Evolutionary conservation across 2,888 invertebrate species (phyloP).

Genomic region (Cetonia aurata): DNA sequence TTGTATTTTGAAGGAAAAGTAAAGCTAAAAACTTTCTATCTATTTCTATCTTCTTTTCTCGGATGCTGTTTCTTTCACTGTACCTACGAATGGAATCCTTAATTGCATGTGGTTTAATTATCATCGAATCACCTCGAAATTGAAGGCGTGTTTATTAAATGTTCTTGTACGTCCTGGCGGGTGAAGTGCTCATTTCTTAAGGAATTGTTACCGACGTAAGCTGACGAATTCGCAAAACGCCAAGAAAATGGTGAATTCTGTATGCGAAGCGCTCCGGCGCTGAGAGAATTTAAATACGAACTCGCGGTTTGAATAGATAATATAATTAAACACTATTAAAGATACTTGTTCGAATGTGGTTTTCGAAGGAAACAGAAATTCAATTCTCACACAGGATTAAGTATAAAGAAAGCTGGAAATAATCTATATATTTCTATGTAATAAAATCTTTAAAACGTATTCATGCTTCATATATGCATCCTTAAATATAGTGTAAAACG

Average conservation of each 20-base stretch:
- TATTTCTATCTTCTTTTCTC: no score
- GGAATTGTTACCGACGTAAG: constrained; percentile 30
- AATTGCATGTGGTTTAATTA: constrained; percentile 40
- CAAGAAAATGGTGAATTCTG: constrained; percentile 29
- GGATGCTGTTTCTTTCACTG: no score
- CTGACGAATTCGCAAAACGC: constrained; percentile 30
- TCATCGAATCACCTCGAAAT: constrained; percentile 36
- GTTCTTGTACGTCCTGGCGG: constrained; percentile 29
- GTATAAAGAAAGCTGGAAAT: background rate
- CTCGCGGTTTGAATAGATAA: constrained; percentile 32
- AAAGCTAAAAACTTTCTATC: background rate
- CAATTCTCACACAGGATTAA: background rate
- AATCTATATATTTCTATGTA: background rate
- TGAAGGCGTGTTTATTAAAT: constrained; percentile 37
- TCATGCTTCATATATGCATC: constrained; percentile 25
- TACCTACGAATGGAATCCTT: constrained; percentile 20
- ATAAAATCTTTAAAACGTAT: background rate
- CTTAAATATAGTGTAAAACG: background rate
- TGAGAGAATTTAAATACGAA: constrained; percentile 23
- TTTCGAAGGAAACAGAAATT: constrained; percentile 18
- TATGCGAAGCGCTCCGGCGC: constrained; percentile 18
- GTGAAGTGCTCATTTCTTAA: constrained; percentile 35
- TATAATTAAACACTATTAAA: constrained; percentile 18
- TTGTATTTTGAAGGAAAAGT: no score
- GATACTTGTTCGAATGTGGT: constrained; percentile 18